Evolutionary conservation across 2,888 invertebrate genomes (phyloP), one percentile per base, ranked within the genome.

Genomic region (Metacarcinus magister): DNA sequence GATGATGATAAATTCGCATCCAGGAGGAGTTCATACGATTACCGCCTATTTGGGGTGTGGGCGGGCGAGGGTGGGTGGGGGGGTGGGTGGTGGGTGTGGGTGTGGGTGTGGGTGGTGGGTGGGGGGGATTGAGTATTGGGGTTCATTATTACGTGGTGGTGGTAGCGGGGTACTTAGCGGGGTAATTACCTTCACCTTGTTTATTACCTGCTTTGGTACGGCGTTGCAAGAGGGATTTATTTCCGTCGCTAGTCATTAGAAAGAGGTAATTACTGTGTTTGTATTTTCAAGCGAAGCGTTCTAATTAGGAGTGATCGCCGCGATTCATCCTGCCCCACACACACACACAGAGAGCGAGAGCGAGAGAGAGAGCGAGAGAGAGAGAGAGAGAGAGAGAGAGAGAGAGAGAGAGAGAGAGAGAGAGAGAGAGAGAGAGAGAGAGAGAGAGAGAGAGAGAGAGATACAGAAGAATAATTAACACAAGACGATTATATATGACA

Each of bases 251-350:
- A 60, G 91, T 92, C 95, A 91, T 95, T 95, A 95, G 91, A 91
- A 95, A 43, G 48, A 91, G 67, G 95, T 95, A 95, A 95, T 95
- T 95, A 91, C 95, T 75, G 67, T 95, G 94, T 95, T 95, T 95
- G 95, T 92, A 67, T 89, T 91, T 92, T 48, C 90, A 67, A 75
- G 67, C 90, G 43, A 39, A 43, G 28, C 75, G 23, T 67, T 44
- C 95, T 95, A 95, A 95, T 95, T 91, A 95, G 75, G 60, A 95
- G 43, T 95, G 95, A 95, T 95, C 95, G 75, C 43, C 48, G 60
- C 75, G 60, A 91, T 95, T 87, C 46, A 94, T 94, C 89, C 87
- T 32, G 54, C 32, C 92, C 67, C 19, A 19, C 10, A 28, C 28
- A n/a, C 10, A 23, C 44, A 89, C 67, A 67, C 13, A 67, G 28